A percentile compares a stretch with the other conserved stretches of the same genome.
Conservation (phyloP, 2,888 invertebrate species). For the Drosophila phalerata region DNA sequence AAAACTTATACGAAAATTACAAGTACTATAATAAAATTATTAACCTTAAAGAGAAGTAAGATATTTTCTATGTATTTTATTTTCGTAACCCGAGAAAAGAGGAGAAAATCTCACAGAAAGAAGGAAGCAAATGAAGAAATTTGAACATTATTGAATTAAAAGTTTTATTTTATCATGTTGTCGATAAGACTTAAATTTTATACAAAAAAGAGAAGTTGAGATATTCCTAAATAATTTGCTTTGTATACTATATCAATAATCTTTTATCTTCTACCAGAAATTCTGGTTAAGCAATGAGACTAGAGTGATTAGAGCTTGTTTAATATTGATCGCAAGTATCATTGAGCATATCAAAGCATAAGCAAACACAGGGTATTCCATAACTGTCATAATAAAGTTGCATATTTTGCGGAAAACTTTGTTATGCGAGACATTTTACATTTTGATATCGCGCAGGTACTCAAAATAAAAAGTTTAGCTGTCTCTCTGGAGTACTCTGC, state of each 20-base stretch:
- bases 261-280: too few species aligned
- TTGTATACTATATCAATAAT: too few species aligned
- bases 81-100: too few species aligned
- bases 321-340: background rate
- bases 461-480: slow-evolving; percentile 51
- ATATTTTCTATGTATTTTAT: too few species aligned
- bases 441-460: slow-evolving; percentile 54
- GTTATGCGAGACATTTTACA: slow-evolving; percentile 61
- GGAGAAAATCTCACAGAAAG: background rate
- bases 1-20: too few species aligned
- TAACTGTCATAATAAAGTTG: slow-evolving; percentile 14
- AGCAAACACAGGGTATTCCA: slow-evolving; percentile 11
- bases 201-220: too few species aligned
- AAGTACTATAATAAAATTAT: background rate
- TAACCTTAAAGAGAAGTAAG: background rate
- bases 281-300: too few species aligned
- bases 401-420: slow-evolving; percentile 42
- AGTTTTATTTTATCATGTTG: too few species aligned
- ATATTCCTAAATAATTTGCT: too few species aligned
- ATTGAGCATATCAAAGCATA: background rate
- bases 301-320: background rate
- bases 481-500: slow-evolving; percentile 11
- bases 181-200: too few species aligned
- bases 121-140: too few species aligned
- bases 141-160: too few species aligned